These are phyloP conservation scores for Gracilinanus agilis DNA, from an alignment of 2,113 vertebrate species.

Conservation along the genomic window DNA sequence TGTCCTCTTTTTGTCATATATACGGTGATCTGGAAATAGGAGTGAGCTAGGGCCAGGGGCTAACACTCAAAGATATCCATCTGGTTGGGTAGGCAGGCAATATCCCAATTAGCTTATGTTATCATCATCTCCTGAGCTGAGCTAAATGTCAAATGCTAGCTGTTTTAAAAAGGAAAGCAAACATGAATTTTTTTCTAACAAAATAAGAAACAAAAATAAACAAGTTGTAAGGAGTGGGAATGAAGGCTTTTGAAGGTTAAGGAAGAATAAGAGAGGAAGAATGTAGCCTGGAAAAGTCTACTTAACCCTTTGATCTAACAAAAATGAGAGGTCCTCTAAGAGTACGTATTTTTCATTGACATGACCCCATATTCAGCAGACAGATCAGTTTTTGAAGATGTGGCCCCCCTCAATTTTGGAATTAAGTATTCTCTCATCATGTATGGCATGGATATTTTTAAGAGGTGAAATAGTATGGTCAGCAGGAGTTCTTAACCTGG, in stretches of 20 bases:
- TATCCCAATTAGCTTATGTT: background rate
- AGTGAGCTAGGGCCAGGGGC: background rate
- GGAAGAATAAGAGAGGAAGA: background rate
- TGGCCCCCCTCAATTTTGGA: background rate
- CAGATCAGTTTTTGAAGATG: background rate
- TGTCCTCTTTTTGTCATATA: background rate
- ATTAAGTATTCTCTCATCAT: background rate
- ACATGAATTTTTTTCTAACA: background rate
- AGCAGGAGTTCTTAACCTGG: background rate
- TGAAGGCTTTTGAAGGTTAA: background rate
- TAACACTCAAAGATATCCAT: background rate
- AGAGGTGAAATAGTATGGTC: background rate
- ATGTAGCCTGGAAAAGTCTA: background rate
- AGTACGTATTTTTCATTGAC: background rate
- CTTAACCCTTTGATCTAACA: background rate
- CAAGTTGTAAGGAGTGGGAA: background rate
- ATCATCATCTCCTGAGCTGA: background rate
- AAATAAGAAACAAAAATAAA: background rate
- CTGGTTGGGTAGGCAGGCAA: background rate
- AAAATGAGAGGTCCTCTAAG: background rate
- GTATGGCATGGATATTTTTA: background rate
- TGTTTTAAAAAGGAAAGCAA: background rate
- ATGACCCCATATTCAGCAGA: background rate
- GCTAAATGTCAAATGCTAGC: background rate
- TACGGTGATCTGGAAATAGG: background rate